These are phyloP conservation scores for Trachelus tabidus DNA, from an alignment of 2,888 invertebrate species.

Conservation along the genomic window DNA sequence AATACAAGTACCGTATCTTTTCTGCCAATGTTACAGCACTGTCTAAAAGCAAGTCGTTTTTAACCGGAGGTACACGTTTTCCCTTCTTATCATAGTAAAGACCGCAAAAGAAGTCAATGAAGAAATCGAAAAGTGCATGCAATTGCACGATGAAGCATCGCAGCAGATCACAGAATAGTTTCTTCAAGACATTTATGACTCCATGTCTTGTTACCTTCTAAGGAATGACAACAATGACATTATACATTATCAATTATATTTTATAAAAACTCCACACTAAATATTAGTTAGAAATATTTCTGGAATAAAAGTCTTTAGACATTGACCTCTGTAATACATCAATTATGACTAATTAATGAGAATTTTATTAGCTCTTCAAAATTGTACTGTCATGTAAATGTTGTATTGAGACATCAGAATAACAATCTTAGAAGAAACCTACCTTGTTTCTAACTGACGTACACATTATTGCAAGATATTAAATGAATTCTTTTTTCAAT, in stretches of 20 bases:
- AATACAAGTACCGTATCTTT: constrained; percentile 70
- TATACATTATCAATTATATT: too few species aligned
- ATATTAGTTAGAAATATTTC: too few species aligned
- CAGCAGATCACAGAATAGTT: constrained; percentile 37
- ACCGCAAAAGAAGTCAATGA: constrained; percentile 66
- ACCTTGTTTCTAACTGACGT: not conserved
- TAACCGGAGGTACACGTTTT: constrained; percentile 61
- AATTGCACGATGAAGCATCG: constrained; percentile 49
- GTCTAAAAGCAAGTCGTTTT: constrained; percentile 68
- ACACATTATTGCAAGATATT: not conserved
- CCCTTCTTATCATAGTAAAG: constrained; percentile 62
- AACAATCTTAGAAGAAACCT: too few species aligned
- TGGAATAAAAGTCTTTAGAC: too few species aligned
- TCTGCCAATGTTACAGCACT: constrained; percentile 77
- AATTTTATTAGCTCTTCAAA: too few species aligned
- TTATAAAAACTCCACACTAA: too few species aligned
- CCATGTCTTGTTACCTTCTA: not conserved
- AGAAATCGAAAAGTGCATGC: constrained; percentile 60
- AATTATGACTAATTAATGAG: too few species aligned
- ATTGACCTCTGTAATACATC: too few species aligned
- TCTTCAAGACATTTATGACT: constrained; percentile 25
- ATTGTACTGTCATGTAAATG: too few species aligned
- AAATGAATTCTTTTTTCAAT: too few species aligned
- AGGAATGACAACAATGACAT: not conserved
- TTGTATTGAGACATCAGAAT: too few species aligned